Base-by-base conservation (phyloP, 53 echinoderm and acorn worm species). In the Antedon mediterranea region DNA sequence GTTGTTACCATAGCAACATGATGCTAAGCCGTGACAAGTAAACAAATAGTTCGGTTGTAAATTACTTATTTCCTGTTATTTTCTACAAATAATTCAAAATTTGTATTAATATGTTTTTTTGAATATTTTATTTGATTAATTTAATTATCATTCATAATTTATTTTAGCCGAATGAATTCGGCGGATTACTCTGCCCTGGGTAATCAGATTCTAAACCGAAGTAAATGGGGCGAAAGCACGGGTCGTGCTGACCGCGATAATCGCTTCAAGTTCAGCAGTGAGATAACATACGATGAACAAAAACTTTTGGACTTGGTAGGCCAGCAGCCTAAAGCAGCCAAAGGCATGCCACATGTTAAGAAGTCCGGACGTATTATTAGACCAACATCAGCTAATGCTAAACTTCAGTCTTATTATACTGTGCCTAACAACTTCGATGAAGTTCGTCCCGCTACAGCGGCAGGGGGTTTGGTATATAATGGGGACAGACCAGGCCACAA, bases 371-470 rank as follows among this genome's bases (percentile, higher is more conserved):
- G 89, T 79, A 85, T 83, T 57, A 87, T 95, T 34, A 72, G 95
- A 32, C 95, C 95, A 3, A 75, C 91, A 8, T 95, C 95, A 31
- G 95, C 95, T 43, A 75, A 88, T 37, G 95, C 89, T 7, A 87
- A 91, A 76, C 85, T 95, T 9, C 87, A 91, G 83, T 83, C 95
- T 15, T 84, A 84, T 75, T 27, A 73, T 18, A 75, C 27, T 30
- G 28, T 81, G 4, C 75, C 79, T 11, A 43, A 74, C 72, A 80
- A 76, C 31, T 77, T 91, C 37, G 95, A 95, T 13, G 91, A 91
- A n/a, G 83, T 84, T 42, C 85, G 95, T 30, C 95, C 95, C 29
- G 83, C 87, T 27, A 95, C 95, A 8, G 95, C 95, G 28, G 93
- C 82, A 18, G 80, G 87, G 23, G 84, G 88, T 6, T 43, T 90